phyloP scores from a whole-genome alignment of 1,140 invertebrate species.

The Zaprionus nigranus region DNA sequence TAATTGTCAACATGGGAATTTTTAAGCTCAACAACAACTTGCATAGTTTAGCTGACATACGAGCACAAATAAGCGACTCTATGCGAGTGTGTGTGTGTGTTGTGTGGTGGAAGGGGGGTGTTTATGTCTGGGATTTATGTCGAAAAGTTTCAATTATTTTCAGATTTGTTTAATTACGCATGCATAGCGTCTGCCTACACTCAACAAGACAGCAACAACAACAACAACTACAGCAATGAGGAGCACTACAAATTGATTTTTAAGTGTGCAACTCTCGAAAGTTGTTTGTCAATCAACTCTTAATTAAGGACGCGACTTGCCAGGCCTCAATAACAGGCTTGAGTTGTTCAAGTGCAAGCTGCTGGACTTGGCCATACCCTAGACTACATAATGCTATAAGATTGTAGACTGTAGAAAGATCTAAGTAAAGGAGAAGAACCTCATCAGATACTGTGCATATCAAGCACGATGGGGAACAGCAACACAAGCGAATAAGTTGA shows the following conservation, averaged over 20 bases:
- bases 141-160: slow-evolving; percentile 79
- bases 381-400: no score
- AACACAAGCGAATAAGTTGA: no score
- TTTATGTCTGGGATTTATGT: slow-evolving; percentile 66
- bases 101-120: slow-evolving; percentile 13
- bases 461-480: no score
- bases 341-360: neutral
- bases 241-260: slow-evolving; percentile 65
- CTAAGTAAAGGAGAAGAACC: no score
- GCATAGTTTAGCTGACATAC: slow-evolving; percentile 58
- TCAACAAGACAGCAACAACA: slow-evolving; percentile 16
- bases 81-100: slow-evolving; percentile 13
- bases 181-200: slow-evolving; percentile 38
- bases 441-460: no score
- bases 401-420: no score
- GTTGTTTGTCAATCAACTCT: slow-evolving; percentile 62
- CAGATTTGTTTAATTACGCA: slow-evolving; percentile 78
- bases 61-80: slow-evolving; percentile 8
- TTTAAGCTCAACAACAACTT: slow-evolving; percentile 65
- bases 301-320: slow-evolving; percentile 57
- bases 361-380: no score
- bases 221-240: neutral
- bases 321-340: slow-evolving; percentile 30
- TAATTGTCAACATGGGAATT: slow-evolving; percentile 82
- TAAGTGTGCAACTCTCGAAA: slow-evolving; percentile 51